Conservation (phyloP, 2,888 invertebrate genomes). For the Daptonema setosum region DNA sequence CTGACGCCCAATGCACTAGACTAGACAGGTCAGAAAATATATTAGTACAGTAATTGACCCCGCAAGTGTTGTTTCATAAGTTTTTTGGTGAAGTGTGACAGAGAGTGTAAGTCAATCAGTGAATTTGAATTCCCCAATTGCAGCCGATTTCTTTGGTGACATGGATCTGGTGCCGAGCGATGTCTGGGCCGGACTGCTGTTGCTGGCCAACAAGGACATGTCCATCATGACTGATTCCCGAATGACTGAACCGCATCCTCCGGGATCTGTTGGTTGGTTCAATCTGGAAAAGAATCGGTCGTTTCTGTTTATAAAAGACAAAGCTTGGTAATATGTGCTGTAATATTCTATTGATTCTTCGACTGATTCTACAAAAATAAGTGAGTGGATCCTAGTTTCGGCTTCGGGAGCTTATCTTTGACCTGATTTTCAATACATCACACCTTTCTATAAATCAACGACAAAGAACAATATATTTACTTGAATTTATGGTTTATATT, state of each 20-base stretch:
- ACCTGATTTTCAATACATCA: too few species aligned
- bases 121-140: too few species aligned
- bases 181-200: slow-evolving; percentile 60
- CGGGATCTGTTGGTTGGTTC: not conserved
- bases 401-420: too few species aligned
- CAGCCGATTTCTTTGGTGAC: slow-evolving; percentile 35
- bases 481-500: too few species aligned
- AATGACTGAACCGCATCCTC: not conserved
- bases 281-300: not conserved
- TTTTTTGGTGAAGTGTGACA: not conserved
- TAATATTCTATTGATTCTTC: too few species aligned
- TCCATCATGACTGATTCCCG: slow-evolving; percentile 5
- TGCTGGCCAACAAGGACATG: slow-evolving; percentile 36
- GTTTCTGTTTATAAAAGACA: not conserved
- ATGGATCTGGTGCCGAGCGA: slow-evolving; percentile 70
- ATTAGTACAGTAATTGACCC: too few species aligned
- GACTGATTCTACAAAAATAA: too few species aligned
- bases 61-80: not conserved
- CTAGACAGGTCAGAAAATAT: too few species aligned
- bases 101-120: not conserved
- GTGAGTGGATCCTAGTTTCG: too few species aligned
- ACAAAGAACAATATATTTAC: too few species aligned
- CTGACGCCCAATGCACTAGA: too few species aligned
- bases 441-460: too few species aligned
- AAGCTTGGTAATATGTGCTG: not conserved